A percentile compares a stretch with the other conserved stretches of the same genome.
Evolutionary conservation across 1,140 invertebrate species (phyloP).

Genomic region (Drosophila lini): DNA sequence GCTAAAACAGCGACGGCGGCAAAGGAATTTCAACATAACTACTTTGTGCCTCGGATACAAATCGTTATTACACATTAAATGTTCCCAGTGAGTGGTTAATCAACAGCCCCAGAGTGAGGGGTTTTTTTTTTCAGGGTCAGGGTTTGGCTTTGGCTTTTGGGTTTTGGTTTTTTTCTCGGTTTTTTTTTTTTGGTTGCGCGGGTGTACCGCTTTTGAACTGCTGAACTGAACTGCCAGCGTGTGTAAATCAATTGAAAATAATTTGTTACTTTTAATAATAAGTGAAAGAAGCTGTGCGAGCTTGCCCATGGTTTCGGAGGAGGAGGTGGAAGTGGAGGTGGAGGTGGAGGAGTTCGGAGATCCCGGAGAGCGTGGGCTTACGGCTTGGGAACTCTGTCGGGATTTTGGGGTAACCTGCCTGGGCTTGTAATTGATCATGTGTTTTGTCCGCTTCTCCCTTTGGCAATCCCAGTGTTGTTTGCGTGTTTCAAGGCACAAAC

Average conservation of each 20-base stretch:
- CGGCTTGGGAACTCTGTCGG: constrained; percentile 30
- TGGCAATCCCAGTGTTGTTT: constrained; percentile 29
- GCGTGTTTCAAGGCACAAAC: constrained; percentile 49
- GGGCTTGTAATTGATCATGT: constrained; percentile 81
- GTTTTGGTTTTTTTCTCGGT: not conserved
- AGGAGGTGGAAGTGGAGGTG: not conserved
- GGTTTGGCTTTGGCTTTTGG: constrained; percentile 28
- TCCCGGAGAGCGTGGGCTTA: constrained; percentile 43
- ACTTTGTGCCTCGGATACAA: constrained; percentile 83
- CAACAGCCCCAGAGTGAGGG: constrained; percentile 54
- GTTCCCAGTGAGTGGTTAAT: constrained; percentile 84
- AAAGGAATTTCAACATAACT: constrained; percentile 82
- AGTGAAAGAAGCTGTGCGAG: constrained; percentile 80
- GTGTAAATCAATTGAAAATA: constrained; percentile 84
- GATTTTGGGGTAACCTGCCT: constrained; percentile 33
- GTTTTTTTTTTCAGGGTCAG: constrained; percentile 65
- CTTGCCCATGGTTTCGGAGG: constrained; percentile 30
- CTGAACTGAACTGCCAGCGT: constrained; percentile 69
- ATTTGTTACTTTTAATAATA: constrained; percentile 84
- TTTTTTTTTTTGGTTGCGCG: constrained; percentile 41
- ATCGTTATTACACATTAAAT: constrained; percentile 85
- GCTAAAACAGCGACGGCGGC: constrained; percentile 54
- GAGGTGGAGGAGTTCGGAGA: not conserved
- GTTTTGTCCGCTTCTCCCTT: constrained; percentile 46
- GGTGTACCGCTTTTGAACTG: constrained; percentile 71